Evolutionary conservation across 2,797 vertebrate species (phyloP).

Genomic region (Astyanax mexicanus): DNA sequence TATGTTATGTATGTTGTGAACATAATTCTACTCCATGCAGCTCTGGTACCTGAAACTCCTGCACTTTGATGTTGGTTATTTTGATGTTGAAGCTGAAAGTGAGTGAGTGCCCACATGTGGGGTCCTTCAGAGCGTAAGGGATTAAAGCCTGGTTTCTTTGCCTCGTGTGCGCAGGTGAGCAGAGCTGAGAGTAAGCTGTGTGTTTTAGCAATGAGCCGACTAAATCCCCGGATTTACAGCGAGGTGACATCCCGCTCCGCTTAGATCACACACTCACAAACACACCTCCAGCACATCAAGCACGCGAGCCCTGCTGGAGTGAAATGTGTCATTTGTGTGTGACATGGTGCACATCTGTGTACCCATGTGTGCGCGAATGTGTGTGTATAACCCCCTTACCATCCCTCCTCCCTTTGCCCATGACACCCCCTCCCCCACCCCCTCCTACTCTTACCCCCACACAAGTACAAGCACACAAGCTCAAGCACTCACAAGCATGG

Average conservation of each 20-base stretch:
- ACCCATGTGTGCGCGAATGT: conserved; percentile 42
- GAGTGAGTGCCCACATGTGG: background rate
- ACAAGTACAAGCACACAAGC: background rate
- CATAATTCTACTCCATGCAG: no score
- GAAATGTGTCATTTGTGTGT: conserved; percentile 48
- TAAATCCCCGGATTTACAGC: conserved; percentile 14
- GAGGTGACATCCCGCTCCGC: conserved; percentile 14
- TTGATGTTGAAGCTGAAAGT: no score
- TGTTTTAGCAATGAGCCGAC: conserved; percentile 41
- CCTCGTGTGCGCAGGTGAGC: conserved; percentile 20
- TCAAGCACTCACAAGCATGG: conserved; percentile 28
- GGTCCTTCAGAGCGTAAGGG: no score
- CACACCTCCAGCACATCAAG: conserved; percentile 4
- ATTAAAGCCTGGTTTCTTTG: background rate
- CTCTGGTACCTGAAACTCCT: background rate
- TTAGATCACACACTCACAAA: conserved; percentile 20
- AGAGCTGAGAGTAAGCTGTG: conserved; percentile 6
- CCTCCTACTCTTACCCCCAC: no score
- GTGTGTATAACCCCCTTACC: no score
- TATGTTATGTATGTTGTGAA: no score
- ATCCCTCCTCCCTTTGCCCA: no score
- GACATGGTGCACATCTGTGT: conserved; percentile 53
- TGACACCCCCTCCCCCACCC: no score
- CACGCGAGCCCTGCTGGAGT: conserved; percentile 7
- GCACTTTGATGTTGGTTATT: no score